A percentile compares a stretch with the other conserved stretches of the same genome.
Evolutionary conservation across 2,797 vertebrate genomes (phyloP).

Genomic region (Peromyscus attwateri): DNA sequence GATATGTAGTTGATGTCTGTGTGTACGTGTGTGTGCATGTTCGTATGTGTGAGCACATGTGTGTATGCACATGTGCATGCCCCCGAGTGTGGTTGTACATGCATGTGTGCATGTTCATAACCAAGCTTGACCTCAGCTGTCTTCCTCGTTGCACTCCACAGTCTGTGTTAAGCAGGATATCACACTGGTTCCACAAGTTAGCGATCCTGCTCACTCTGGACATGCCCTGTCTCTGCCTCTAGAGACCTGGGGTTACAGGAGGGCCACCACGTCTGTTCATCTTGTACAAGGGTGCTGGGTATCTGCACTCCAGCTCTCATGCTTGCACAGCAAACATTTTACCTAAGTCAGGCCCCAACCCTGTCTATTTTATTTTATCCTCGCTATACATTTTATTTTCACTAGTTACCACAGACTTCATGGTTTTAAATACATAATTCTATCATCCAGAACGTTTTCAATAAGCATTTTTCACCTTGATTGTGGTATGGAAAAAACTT

Average conservation of each 20-base stretch:
- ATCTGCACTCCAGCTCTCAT: not conserved
- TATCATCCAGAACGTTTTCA: constrained; percentile 61
- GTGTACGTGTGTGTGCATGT: not conserved
- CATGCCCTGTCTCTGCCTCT: not conserved
- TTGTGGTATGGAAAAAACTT: constrained; percentile 54
- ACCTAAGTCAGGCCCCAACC: not conserved
- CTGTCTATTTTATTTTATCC: constrained; percentile 34
- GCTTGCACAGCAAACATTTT: not conserved
- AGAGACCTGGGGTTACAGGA: not conserved
- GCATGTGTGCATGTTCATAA: no score
- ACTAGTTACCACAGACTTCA: constrained; percentile 43
- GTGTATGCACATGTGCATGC: not conserved
- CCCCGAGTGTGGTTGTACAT: not conserved
- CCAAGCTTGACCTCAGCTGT: not conserved
- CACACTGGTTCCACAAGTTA: not conserved
- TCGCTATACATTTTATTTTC: constrained; percentile 62
- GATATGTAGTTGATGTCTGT: not conserved
- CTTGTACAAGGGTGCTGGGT: no score
- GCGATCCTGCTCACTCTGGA: not conserved
- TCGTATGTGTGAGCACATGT: not conserved
- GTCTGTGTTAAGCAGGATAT: not conserved
- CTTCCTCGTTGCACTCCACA: not conserved
- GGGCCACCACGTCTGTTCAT: not conserved
- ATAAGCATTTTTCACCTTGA: constrained; percentile 65
- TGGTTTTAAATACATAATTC: constrained; percentile 49